Evolutionary conservation across 2,888 invertebrate species (phyloP).

Genomic region (Dexiosoma caninum): DNA sequence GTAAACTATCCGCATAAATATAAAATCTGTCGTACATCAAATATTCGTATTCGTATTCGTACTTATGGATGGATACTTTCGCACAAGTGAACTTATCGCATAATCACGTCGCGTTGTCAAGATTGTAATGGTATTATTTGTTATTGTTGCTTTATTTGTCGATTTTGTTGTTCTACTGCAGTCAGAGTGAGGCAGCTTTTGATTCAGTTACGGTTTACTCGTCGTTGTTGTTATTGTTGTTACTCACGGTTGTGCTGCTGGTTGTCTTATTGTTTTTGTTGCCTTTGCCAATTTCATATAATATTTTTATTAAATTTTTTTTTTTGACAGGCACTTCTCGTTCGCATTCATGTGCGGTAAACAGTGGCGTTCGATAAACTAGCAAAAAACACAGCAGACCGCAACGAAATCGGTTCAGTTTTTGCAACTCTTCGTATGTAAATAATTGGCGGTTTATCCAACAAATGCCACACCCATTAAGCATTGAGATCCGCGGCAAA

Average conservation of each 20-base stretch:
- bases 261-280: constrained; percentile 1
- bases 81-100: constrained; percentile 69
- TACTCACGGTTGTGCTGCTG: background rate
- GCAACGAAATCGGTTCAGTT: too few relatives aligned
- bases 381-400: too few relatives aligned
- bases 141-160: constrained; percentile 8
- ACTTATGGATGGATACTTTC: constrained; percentile 47
- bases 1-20: background rate
- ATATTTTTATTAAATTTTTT: background rate
- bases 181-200: constrained; percentile 5
- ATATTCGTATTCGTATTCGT: constrained; percentile 36
- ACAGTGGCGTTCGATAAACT: too few relatives aligned
- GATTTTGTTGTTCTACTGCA: constrained; percentile 28
- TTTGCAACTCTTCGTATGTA: too few relatives aligned
- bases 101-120: constrained; percentile 72
- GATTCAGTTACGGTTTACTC: constrained; percentile 26
- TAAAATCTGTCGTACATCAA: constrained; percentile 3
- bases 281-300: constrained; percentile 25
- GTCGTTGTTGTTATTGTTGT: constrained; percentile 6
- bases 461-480: too few relatives aligned
- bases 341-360: too few relatives aligned
- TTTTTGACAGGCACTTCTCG: constrained; percentile 1
- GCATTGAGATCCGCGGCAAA: too few relatives aligned
- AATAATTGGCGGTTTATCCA: too few relatives aligned
- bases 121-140: constrained; percentile 59